Evolutionary conservation across 2,797 vertebrate genomes (phyloP).

Genomic region (Hybognathus amarus): DNA sequence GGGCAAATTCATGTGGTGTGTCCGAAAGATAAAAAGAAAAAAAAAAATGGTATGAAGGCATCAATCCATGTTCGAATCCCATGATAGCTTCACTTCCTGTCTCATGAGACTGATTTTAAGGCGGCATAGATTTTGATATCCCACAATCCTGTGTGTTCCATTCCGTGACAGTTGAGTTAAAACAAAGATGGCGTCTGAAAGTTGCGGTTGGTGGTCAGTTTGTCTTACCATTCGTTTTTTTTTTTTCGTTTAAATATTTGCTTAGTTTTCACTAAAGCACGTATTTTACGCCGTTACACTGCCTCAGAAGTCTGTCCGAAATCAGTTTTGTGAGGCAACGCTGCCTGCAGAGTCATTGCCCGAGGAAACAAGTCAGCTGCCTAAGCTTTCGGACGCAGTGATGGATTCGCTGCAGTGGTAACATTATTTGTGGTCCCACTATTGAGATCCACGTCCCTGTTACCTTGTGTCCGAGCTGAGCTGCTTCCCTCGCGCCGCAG

Average conservation of each 20-base stretch:
- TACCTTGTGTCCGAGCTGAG: constrained; percentile 98
- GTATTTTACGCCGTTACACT: no score
- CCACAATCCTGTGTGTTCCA: background rate
- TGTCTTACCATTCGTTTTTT: background rate
- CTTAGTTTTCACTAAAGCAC: background rate
- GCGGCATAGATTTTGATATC: background rate
- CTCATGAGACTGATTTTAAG: background rate
- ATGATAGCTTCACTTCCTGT: background rate
- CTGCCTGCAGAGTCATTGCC: background rate
- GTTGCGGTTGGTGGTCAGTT: background rate
- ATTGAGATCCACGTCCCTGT: background rate
- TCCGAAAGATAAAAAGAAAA: background rate
- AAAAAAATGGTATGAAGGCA: background rate
- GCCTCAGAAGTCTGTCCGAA: background rate
- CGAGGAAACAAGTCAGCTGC: background rate
- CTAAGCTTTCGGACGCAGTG: background rate
- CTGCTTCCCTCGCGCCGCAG: constrained; percentile 91
- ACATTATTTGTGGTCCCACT: background rate
- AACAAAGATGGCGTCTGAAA: background rate
- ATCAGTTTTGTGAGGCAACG: background rate
- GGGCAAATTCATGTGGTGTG: background rate
- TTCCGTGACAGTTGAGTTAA: no score
- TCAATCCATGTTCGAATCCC: background rate
- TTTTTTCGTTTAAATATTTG: no score
- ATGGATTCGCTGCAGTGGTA: background rate